Conservation (phyloP, 2,888 invertebrate genomes). For the Hybos culiciformis region DNA sequence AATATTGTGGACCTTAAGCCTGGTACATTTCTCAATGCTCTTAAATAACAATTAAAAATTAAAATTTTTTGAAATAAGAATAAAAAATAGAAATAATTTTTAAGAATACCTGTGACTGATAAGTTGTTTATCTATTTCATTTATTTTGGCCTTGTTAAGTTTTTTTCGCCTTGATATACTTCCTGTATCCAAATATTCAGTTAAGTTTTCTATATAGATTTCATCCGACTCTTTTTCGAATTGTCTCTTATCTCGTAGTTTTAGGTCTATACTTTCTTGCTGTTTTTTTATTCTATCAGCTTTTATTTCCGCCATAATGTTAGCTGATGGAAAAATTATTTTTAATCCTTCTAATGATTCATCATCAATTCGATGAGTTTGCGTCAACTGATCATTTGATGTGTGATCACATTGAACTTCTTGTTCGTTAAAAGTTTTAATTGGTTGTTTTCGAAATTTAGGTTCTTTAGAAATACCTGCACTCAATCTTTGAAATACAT, state of each 20-base stretch:
- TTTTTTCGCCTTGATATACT: background rate
- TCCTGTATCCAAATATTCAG: background rate
- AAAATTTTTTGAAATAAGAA: background rate
- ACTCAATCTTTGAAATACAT: too few relatives aligned
- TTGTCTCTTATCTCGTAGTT: background rate
- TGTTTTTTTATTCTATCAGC: background rate
- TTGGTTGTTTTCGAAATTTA: too few relatives aligned
- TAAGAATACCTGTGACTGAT: too few relatives aligned
- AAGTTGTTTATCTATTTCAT: too few relatives aligned
- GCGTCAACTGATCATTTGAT: too few relatives aligned
- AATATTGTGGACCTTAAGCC: too few relatives aligned
- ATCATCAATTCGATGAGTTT: slow-evolving; percentile 85
- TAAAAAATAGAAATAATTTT: background rate
- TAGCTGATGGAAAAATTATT: slow-evolving; percentile 77
- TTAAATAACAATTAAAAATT: background rate
- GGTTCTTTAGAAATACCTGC: too few relatives aligned
- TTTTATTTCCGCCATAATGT: too few relatives aligned
- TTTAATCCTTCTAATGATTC: slow-evolving; percentile 73
- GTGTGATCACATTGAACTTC: too few relatives aligned
- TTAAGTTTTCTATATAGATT: background rate
- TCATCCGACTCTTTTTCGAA: background rate
- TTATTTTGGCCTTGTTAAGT: too few relatives aligned
- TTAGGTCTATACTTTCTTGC: background rate
- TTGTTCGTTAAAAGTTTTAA: too few relatives aligned
- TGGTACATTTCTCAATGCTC: too few relatives aligned